Evolutionary conservation across 2,113 vertebrate genomes (phyloP), one percentile per base, ranked within the genome.

Genomic region (Spheniscus mendiculus): DNA sequence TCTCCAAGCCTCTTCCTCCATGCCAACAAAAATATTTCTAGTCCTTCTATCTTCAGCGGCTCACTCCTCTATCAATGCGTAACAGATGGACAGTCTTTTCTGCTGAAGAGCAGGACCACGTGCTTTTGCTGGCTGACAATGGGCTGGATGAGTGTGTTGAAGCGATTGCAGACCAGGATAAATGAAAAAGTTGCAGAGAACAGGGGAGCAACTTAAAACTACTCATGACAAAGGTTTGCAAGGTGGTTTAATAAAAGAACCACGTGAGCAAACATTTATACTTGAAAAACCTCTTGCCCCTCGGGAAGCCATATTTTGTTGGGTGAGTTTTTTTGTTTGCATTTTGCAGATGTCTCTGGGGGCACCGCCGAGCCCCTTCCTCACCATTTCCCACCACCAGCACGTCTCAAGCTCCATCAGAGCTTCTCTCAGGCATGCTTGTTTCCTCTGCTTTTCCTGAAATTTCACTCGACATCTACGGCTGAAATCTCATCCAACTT

Each of bases 11-110:
- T 88, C 63, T 86, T 90, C 71, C 52, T 62, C 76, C 2, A 12
- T 84, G 94, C 96, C 96, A 97, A 93, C 53, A 95, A 93, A 94
- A 97, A 96, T 87, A 89, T 85, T 96, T 87, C 92, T n/a, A 23
- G 67, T 38, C 53, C 38, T 63, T 71, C 27, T 84, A 45, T 86
- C 86, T 78, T 58, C 79, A 70, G 79, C 95, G 92, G 83, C 66
- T 49, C 67, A 3, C 58, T 50, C 82, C 58, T 50, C 82, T 73
- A 55, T 80, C 91, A 69, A 10, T 76, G 87, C 0, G 0, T 49
- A 76, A 66, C 84, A 91, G 73, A 94, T 42, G 80, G 77, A 61
- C 12, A 34, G 58, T 4, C 20, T 40, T 73, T 55, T 56, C 55
- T 72, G 84, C 50, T 2, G 47, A 36, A 73, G 80, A 78, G 47